Conservation (phyloP, 2,113 vertebrate genomes). For the Brachirus orientalis region DNA sequence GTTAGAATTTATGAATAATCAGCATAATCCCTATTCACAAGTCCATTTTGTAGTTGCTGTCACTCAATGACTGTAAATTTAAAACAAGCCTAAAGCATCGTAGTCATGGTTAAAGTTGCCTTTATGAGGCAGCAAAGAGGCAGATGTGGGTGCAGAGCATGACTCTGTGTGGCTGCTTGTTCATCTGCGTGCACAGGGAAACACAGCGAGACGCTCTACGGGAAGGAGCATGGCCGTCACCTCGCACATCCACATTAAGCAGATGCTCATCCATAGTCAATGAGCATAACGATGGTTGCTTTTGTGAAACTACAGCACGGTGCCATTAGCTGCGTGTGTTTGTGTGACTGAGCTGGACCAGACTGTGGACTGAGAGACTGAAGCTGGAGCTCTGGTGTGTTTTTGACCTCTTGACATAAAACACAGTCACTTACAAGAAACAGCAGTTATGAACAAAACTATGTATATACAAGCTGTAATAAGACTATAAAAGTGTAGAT, state of each 20-base stretch:
- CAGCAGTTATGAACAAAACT: slow-evolving; percentile 30
- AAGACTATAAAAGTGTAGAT: no score
- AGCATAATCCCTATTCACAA: no score
- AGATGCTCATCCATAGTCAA: slow-evolving; percentile 81
- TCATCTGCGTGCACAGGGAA: slow-evolving; percentile 30
- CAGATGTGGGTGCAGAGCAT: slow-evolving; percentile 15
- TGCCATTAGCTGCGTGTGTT: slow-evolving; percentile 17
- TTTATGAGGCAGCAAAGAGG: slow-evolving; percentile 1
- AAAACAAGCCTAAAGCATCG: neutral
- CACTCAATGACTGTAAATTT: no score
- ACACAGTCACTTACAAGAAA: slow-evolving; percentile 16
- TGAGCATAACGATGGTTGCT: slow-evolving; percentile 50
- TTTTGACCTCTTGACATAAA: slow-evolving; percentile 33
- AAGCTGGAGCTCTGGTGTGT: slow-evolving; percentile 16
- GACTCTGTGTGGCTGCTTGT: slow-evolving; percentile 35
- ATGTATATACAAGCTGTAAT: neutral
- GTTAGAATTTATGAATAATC: no score
- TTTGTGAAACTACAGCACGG: slow-evolving; percentile 2
- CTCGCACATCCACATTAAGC: slow-evolving; percentile 64
- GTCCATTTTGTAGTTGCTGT: neutral
- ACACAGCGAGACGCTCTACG: slow-evolving; percentile 33
- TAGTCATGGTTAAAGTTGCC: neutral
- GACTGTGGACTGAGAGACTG: slow-evolving; percentile 22
- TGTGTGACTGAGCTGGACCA: slow-evolving; percentile 2
- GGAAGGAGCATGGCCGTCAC: slow-evolving; percentile 35